Evolutionary conservation across 2,888 invertebrate species (phyloP), one percentile per base, ranked within the genome.

Genomic region (Spisula subtruncata): DNA sequence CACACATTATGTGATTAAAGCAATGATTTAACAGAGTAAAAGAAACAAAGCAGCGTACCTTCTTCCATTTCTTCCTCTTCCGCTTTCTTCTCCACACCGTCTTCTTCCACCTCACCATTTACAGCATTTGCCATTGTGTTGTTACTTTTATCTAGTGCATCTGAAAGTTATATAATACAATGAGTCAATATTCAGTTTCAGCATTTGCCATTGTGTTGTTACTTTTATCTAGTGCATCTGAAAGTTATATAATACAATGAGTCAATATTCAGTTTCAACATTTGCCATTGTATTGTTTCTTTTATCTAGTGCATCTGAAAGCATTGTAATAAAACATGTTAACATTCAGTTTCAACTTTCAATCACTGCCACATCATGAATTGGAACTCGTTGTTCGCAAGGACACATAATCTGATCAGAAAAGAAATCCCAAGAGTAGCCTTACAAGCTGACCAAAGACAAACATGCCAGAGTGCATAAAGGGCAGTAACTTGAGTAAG

Each of bases 21-120:
- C 51, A 51, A 51, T 6, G 51, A 51, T 16, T 1, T 51, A 66
- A 66, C 60, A 25, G 20, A 18, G 8, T 6, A 18, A 29, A 35
- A 35, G 20, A 79, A 32, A 35, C 8, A 16, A 12, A 6, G 79
- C 25, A 48, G 1, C 18, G 79, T 92, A 95, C 95, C 95, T 92
- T 95, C 95, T 82, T 94, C 95, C 95, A 95, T 95, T 51, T 95
- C 95, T 51, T 95, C 95, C 81, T 94, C 92, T 56, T 91, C 94
- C 35, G 94, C 92, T 83, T 94, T 91, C 60, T 90, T 93, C 35
- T 54, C 88, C 81, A 86, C 93, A 92, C 85, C 94, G 86, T 89
- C 90, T 87, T 94, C 94, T 79, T 94, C 94, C 25, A 94, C 92
- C 81, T 95, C 95, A n/a, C 96, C 96, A 93, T 96, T 96, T 66